Evolutionary conservation across 2,797 vertebrate species (phyloP).

Genomic region (Halcyon leucocephala): DNA sequence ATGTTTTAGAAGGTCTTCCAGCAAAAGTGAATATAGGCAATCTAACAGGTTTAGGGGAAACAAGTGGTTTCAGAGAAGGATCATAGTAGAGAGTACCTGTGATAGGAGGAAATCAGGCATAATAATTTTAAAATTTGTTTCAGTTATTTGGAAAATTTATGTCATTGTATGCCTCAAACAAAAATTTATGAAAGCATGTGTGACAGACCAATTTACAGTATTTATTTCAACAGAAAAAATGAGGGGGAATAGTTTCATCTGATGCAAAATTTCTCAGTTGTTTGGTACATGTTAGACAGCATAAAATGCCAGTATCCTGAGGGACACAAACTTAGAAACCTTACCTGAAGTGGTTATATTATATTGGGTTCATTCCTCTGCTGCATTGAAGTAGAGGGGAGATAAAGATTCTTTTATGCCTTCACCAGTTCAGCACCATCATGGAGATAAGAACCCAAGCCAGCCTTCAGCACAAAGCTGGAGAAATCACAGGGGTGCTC

Average conservation of each 20-base stretch:
- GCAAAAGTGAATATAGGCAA: background rate
- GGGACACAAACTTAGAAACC: background rate
- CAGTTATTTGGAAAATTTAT: background rate
- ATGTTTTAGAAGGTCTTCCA: background rate
- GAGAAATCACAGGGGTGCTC: slow-evolving; percentile 60
- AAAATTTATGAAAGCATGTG: background rate
- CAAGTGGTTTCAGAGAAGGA: background rate
- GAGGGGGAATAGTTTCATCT: background rate
- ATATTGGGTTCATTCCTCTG: slow-evolving; percentile 2
- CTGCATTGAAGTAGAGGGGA: background rate
- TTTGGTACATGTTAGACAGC: background rate
- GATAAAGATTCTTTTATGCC: slow-evolving; percentile 30
- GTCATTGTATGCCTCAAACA: background rate
- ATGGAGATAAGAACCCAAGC: slow-evolving; percentile 25
- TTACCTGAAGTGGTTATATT: background rate
- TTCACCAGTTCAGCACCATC: slow-evolving; percentile 28
- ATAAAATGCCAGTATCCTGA: background rate
- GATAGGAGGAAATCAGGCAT: background rate
- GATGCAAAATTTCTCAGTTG: background rate
- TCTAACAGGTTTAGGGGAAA: background rate
- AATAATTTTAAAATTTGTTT: background rate
- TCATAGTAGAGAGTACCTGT: background rate
- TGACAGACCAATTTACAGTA: background rate
- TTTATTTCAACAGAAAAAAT: background rate
- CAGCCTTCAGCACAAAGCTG: slow-evolving; percentile 54